Evolutionary conservation across 2,113 vertebrate species (phyloP).

Genomic region (Apaloderma vittatum): DNA sequence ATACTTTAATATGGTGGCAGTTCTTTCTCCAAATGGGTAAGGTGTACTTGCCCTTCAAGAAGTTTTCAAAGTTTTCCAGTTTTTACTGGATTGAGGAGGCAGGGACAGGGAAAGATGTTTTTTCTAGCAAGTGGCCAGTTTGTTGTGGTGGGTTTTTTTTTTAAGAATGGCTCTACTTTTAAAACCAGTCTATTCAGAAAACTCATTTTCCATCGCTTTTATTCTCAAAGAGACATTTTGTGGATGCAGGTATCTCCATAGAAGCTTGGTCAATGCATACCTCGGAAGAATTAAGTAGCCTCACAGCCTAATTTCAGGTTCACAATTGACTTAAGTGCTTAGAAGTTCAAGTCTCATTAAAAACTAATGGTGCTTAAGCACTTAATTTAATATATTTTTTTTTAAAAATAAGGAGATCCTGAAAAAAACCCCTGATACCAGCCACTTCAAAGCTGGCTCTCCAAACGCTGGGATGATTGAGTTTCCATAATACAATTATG

Average conservation of each 20-base stretch:
- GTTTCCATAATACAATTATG: slow-evolving; percentile 61
- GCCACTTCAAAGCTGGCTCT: slow-evolving; percentile 45
- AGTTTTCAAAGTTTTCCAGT: background rate
- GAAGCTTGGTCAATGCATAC: background rate
- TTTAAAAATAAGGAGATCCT: background rate
- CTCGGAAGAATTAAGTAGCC: background rate
- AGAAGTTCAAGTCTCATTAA: slow-evolving; percentile 33
- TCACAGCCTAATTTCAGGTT: background rate
- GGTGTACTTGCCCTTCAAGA: background rate
- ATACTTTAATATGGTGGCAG: background rate
- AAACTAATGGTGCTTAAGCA: background rate
- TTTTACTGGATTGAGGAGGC: background rate
- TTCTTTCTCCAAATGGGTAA: background rate
- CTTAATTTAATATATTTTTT: background rate
- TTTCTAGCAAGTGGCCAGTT: background rate
- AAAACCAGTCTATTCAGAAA: background rate
- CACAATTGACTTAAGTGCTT: background rate
- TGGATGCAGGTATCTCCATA: background rate
- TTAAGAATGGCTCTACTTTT: background rate
- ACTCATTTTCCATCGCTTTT: background rate
- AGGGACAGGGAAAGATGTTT: background rate
- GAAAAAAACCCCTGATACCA: slow-evolving; percentile 5
- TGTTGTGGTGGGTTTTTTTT: background rate
- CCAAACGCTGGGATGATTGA: slow-evolving; percentile 16
- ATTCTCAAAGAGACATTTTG: background rate